phyloP scores from a whole-genome alignment of 1,140 invertebrate genomes.

The Brachionus angularis region DNA sequence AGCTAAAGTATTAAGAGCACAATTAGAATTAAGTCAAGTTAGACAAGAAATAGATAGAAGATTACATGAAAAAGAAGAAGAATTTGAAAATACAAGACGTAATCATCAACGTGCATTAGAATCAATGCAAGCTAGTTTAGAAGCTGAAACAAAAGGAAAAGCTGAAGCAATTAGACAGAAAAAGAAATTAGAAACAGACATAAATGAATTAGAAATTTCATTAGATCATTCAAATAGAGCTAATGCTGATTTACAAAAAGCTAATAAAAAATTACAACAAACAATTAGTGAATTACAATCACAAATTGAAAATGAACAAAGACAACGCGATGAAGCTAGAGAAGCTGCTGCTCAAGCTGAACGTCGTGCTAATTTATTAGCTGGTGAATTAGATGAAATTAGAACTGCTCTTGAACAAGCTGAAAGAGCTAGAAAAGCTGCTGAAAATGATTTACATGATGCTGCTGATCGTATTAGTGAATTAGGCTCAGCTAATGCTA shows the following conservation, averaged over 20 bases:
- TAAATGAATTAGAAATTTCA: conserved; percentile 97
- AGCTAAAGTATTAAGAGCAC: conserved; percentile 73
- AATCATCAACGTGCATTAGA: conserved; percentile 98
- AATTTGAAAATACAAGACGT: conserved; percentile 94
- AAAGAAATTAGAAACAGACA: conserved; percentile 99
- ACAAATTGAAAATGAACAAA: conserved; percentile 92
- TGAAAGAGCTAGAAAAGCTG: conserved; percentile 88
- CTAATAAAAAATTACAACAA: conserved; percentile 93
- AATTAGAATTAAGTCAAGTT: conserved; percentile 93
- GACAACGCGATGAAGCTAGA: conserved; percentile 88
- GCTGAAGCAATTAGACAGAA: conserved; percentile 91
- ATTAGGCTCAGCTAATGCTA: conserved; percentile 82
- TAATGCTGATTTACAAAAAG: conserved; percentile 97
- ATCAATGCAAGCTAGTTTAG: conserved; percentile 96
- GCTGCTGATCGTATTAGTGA: conserved; percentile 95
- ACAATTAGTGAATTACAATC: conserved; percentile 64
- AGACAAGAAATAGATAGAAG: conserved; percentile 96
- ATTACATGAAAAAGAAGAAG: conserved; percentile 94
- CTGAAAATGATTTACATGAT: conserved; percentile 91
- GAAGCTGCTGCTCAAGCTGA: conserved; percentile 93
- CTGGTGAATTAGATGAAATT: conserved; percentile 92
- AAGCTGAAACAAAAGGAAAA: conserved; percentile 97
- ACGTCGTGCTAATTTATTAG: conserved; percentile 84
- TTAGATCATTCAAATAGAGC: conserved; percentile 71
- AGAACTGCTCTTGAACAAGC: conserved; percentile 84